Evolutionary conservation across 1,140 invertebrate genomes (phyloP).

Genomic region (Atta cephalotes): DNA sequence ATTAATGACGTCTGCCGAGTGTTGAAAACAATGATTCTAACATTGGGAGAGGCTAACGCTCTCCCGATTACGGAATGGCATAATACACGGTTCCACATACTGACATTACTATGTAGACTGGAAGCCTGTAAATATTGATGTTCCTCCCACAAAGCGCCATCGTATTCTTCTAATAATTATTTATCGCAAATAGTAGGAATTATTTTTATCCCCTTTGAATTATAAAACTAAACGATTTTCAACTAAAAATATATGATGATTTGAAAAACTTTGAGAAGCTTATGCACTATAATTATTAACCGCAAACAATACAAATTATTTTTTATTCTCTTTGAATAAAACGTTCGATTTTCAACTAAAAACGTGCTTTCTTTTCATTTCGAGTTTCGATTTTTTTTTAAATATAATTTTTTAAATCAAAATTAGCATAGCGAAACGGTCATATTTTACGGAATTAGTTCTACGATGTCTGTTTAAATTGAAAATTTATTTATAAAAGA

Average conservation of each 20-base stretch:
- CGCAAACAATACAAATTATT: background rate
- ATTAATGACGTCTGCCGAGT: constrained; percentile 37
- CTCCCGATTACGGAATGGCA: constrained; percentile 46
- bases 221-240: background rate
- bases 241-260: background rate
- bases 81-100: constrained; percentile 42
- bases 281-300: background rate
- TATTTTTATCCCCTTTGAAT: background rate
- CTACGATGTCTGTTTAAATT: background rate
- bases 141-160: background rate
- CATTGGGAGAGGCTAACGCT: constrained; percentile 54
- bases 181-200: background rate
- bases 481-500: background rate
- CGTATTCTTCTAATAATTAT: too few relatives aligned
- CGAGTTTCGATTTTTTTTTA: background rate
- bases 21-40: constrained; percentile 56
- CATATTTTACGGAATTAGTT: background rate
- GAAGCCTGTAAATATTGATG: constrained; percentile 50
- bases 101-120: constrained; percentile 34
- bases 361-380: background rate
- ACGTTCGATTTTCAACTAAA: background rate
- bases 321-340: background rate
- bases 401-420: background rate
- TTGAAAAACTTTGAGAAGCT: too few relatives aligned
- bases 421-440: background rate